These are phyloP conservation scores for Callitettix versicolor DNA, from an alignment of 1,140 invertebrate species.

Conservation along the genomic window DNA sequence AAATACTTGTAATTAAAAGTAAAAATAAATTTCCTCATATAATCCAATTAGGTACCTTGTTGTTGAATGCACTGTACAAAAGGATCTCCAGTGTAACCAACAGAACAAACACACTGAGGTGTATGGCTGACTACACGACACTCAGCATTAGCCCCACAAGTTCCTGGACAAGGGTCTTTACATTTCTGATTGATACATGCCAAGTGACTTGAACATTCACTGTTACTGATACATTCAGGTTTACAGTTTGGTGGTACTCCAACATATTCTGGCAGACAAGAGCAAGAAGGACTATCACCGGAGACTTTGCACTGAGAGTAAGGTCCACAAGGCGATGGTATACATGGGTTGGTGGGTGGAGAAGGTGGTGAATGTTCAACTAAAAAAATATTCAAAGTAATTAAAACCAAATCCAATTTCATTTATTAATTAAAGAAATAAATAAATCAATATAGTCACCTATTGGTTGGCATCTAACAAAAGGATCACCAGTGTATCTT, in stretches of 20 bases:
- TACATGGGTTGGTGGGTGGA: conserved; percentile 42
- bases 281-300: conserved; percentile 49
- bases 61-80: conserved; percentile 43
- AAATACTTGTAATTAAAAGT: background rate
- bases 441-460: conserved; percentile 26
- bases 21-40: background rate
- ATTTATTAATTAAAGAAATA: background rate
- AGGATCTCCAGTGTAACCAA: conserved; percentile 47
- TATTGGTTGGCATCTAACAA: conserved; percentile 44
- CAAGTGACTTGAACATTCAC: conserved; percentile 46
- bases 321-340: conserved; percentile 58
- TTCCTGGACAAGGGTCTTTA: conserved; percentile 50
- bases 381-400: conserved; percentile 4
- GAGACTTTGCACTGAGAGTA: conserved; percentile 51
- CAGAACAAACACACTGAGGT: conserved; percentile 47
- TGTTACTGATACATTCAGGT: conserved; percentile 53
- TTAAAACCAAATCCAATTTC: background rate
- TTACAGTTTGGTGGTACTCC: conserved; percentile 52
- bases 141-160: conserved; percentile 50
- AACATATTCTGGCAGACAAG: conserved; percentile 48
- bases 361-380: conserved; percentile 24
- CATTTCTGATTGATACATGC: conserved; percentile 59
- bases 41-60: conserved; percentile 1
- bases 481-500: conserved; percentile 60
- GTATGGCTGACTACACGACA: conserved; percentile 56